Evolutionary conservation across 2,888 invertebrate genomes (phyloP).

Genomic region (Lysandra coridon): DNA sequence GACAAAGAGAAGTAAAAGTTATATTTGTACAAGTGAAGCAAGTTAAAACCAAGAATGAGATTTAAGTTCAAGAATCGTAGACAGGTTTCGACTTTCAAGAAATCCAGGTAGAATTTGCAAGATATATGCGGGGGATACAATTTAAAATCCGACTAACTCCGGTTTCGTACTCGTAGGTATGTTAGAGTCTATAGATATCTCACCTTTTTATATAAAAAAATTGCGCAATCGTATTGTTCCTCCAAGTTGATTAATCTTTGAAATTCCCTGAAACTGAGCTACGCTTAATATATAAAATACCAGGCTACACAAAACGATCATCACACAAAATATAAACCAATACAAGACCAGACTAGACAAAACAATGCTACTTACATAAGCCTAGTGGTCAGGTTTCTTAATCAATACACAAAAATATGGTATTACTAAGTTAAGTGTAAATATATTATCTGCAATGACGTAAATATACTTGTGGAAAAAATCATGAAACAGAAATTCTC

Average conservation of each 20-base stretch:
- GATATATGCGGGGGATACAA: constrained; percentile 40
- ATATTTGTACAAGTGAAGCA: constrained; percentile 36
- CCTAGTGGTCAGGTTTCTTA: not conserved
- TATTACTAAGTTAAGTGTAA: not conserved
- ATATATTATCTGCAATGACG: not conserved
- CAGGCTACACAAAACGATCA: not conserved
- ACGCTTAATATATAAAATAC: not conserved
- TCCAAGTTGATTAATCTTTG: not conserved
- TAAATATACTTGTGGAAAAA: not conserved
- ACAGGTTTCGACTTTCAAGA: constrained; percentile 42
- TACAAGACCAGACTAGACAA: not conserved
- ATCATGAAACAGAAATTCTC: not conserved
- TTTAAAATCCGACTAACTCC: constrained; percentile 41
- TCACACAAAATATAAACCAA: not conserved
- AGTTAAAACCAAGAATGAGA: constrained; percentile 41
- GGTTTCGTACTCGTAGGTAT: not conserved
- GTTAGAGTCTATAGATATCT: not conserved
- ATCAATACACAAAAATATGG: not conserved
- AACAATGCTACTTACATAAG: not conserved
- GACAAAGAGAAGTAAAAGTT: constrained; percentile 30
- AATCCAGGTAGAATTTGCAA: constrained; percentile 45
- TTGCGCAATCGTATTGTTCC: not conserved
- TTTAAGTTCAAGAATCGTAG: constrained; percentile 44
- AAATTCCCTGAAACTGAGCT: not conserved
- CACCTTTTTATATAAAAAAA: not conserved